Percentiles rank a stretch among this genome's conserved stretches.
Evolutionary conservation across 2,113 vertebrate species (phyloP).

Genomic region (Sminthopsis crassicaudata): DNA sequence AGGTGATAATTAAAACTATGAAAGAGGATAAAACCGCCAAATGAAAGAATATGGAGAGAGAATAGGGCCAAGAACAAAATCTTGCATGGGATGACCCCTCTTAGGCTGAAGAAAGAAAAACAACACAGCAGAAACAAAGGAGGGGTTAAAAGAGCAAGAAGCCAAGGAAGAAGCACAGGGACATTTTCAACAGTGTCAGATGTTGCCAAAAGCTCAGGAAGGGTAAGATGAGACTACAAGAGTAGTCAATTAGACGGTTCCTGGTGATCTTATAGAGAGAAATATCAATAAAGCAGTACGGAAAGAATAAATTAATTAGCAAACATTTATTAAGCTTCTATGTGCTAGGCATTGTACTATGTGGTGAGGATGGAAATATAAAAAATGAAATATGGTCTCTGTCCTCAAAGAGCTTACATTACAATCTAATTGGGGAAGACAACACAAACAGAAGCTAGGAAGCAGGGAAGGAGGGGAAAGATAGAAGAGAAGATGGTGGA

Average conservation of each 20-base stretch:
- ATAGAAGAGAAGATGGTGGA: not conserved
- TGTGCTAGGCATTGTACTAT: not conserved
- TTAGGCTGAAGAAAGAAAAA: not conserved
- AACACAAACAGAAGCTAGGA: not conserved
- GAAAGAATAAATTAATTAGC: not conserved
- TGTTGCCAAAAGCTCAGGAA: not conserved
- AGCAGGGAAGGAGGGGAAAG: not conserved
- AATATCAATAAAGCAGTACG: not conserved
- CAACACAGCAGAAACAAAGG: not conserved
- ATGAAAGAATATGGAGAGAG: not conserved
- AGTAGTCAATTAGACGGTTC: not conserved
- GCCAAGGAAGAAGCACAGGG: not conserved
- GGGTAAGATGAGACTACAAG: not conserved
- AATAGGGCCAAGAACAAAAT: not conserved
- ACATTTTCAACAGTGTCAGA: not conserved
- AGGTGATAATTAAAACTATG: not conserved
- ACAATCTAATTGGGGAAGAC: not conserved
- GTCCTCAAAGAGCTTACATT: not conserved
- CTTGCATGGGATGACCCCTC: not conserved
- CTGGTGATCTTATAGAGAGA: not conserved
- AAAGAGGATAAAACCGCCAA: not conserved
- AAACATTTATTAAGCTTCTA: not conserved
- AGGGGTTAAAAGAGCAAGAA: not conserved
- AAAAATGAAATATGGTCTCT: not conserved
- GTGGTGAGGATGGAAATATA: not conserved